Conservation (phyloP, 2,888 invertebrate genomes). For the Aphidius colemani region DNA sequence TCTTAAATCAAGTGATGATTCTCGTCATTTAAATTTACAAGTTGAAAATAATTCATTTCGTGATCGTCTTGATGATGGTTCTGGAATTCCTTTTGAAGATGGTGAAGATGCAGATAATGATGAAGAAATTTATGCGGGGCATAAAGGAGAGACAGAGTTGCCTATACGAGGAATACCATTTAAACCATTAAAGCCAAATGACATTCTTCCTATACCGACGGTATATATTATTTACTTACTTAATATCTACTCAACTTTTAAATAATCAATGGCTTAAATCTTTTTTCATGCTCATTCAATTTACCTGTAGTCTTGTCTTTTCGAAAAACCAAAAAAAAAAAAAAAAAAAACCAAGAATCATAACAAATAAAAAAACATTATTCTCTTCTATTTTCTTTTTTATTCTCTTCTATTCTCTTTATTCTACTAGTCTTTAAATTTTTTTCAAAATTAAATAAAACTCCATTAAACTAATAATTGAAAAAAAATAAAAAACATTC, state of each 20-base stretch:
- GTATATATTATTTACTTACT: no score
- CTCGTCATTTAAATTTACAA: slow-evolving; percentile 70
- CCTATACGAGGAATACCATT: no score
- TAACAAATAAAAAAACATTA: no score
- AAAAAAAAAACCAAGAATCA: no score
- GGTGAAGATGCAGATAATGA: slow-evolving; percentile 55
- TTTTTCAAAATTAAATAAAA: no score
- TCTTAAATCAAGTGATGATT: not conserved
- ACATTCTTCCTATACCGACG: no score
- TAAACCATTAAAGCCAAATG: no score
- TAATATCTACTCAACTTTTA: slow-evolving; percentile 31
- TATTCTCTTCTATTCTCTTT: not conserved
- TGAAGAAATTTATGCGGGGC: slow-evolving; percentile 49
- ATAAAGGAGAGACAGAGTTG: slow-evolving; percentile 29
- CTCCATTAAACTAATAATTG: no score
- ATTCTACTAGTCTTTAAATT: not conserved
- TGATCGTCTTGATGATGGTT: slow-evolving; percentile 53
- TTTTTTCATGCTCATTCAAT: slow-evolving; percentile 4
- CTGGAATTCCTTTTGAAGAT: slow-evolving; percentile 50
- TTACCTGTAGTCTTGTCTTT: not conserved
- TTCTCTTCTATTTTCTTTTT: no score
- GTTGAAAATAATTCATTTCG: slow-evolving; percentile 63
- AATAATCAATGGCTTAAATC: not conserved
- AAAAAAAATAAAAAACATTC: no score
- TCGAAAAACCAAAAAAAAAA: no score